Evolutionary conservation across 2,888 invertebrate genomes (phyloP).

Genomic region (Ptilodon capucinus): DNA sequence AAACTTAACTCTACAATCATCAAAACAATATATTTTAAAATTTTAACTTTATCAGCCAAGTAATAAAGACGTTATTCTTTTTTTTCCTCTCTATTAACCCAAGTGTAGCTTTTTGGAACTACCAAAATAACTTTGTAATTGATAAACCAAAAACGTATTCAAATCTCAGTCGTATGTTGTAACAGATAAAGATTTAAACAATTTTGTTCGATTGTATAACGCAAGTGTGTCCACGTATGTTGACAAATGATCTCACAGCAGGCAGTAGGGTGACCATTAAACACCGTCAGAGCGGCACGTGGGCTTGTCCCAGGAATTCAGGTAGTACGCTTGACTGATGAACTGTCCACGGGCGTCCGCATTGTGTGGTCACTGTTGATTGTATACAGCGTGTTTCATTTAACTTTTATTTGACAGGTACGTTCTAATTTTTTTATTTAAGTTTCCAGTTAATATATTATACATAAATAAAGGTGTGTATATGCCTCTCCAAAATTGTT

Average conservation of each 20-base stretch:
- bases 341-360: constrained; percentile 46
- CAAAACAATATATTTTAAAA: neutral
- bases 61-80: neutral
- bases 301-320: constrained; percentile 57
- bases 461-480: no score
- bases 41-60: neutral
- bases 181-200: neutral
- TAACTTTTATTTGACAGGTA: constrained; percentile 1
- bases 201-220: neutral
- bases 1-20: neutral
- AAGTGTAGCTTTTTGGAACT: neutral
- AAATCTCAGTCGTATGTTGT: neutral
- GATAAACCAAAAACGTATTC: neutral
- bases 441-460: no score
- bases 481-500: no score
- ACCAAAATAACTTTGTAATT: constrained; percentile 1
- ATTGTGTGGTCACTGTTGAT: constrained; percentile 36
- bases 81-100: neutral
- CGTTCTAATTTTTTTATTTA: no score
- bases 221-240: constrained; percentile 39
- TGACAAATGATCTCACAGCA: constrained; percentile 70
- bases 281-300: constrained; percentile 54
- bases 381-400: constrained; percentile 32
- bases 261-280: constrained; percentile 60
- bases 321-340: constrained; percentile 64